phyloP scores from a whole-genome alignment of 2,113 vertebrate species.

The Xenopus tropicalis region UCB_Xtro_10.0 CM004450.2:65279501-65280000 shows the following conservation, averaged over 20 bases:
- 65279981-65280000: too few species aligned
- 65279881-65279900: too few species aligned
- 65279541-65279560: slow-evolving; percentile 12
- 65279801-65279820: too few species aligned
- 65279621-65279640: slow-evolving; percentile 45
- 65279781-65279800: too few species aligned
- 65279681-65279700: slow-evolving; percentile 21
- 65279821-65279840: too few species aligned
- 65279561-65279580: slow-evolving; percentile 50
- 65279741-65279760: background rate
- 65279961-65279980: too few species aligned
- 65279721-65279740: slow-evolving; percentile 10
- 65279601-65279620: slow-evolving; percentile 39
- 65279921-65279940: too few species aligned
- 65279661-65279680: slow-evolving; percentile 25
- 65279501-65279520: slow-evolving; percentile 23
- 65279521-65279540: slow-evolving; percentile 7
- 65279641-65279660: slow-evolving; percentile 35
- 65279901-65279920: too few species aligned
- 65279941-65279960: too few species aligned
- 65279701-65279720: slow-evolving; percentile 35
- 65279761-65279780: too few species aligned
- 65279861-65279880: too few species aligned
- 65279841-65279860: too few species aligned
- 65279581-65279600: slow-evolving; percentile 38